Evolutionary conservation across 2,888 invertebrate genomes (phyloP).

Genomic region (Cheiracanthium punctorium): DNA sequence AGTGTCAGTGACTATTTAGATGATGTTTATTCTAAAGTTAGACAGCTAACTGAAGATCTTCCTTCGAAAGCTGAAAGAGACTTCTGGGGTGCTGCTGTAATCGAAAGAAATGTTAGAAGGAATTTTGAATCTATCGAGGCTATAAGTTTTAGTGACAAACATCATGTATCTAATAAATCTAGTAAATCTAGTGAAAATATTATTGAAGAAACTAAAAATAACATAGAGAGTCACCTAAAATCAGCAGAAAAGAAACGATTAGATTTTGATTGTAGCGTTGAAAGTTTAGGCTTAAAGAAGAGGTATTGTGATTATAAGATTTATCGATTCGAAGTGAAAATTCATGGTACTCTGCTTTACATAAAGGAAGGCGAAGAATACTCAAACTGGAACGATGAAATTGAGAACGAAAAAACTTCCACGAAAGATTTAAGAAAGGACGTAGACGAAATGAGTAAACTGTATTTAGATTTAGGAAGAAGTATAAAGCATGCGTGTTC

Average conservation of each 20-base stretch:
- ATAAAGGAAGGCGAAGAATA: neutral
- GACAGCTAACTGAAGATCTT: neutral
- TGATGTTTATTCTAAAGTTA: slow-evolving; percentile 2
- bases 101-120: neutral
- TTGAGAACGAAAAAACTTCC: neutral
- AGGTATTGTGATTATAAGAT: slow-evolving; percentile 23
- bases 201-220: neutral
- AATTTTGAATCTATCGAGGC: neutral
- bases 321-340: slow-evolving; percentile 10
- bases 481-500: neutral
- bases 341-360: neutral
- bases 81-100: slow-evolving; percentile 14
- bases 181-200: neutral
- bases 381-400: neutral
- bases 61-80: slow-evolving; percentile 33
- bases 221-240: neutral
- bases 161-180: neutral
- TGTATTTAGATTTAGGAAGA: neutral
- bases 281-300: slow-evolving; percentile 10
- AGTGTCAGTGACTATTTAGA: neutral
- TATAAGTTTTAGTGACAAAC: neutral
- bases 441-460: neutral
- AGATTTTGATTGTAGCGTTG: slow-evolving; percentile 14
- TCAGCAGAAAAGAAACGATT: neutral
- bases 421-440: neutral